Evolutionary conservation across 2,113 vertebrate species (phyloP), one percentile per base, ranked within the genome.

Genomic region (Grammomys dolichurus): DNA sequence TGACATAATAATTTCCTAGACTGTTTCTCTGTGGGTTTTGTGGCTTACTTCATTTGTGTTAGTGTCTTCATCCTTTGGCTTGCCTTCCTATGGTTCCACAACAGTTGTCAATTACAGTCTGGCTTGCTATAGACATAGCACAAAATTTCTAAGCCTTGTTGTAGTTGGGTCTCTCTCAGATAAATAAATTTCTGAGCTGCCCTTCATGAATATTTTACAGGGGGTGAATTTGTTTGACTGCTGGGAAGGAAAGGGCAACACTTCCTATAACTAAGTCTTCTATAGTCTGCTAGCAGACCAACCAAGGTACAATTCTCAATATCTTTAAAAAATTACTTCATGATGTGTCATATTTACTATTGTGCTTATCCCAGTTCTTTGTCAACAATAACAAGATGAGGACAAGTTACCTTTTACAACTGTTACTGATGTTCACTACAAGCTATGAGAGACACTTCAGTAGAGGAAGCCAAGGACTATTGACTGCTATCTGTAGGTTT

Each of bases 331-430:
- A 91, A 33, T 81, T 89, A 93, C 28, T 85, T 58, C 5, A 65
- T 65, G 0, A 56, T 78, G 5, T 36, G 86, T 82, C 7, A 75
- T 65, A 94, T 95, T 92, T 87, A 63, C 70, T 92, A 13, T 54
- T 80, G 40, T 87, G 56, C 58, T 56, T 89, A 90, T 81, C 14
- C 40, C 80, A 1, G 75, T 95, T 95, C 48, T 91, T 36, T 86
- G 13, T 58, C 89, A 95, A 43, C 36, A 84, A 20, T 92, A 46
- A 46, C 40, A 95, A 92, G 24, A 2, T 65, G 65, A 93, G 3
- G 40, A 12, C 20, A 95, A 17, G n/a, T 92, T 10, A 46, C 48
- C 17, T 90, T 95, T 48, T 85, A 40, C 14, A 69, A 16, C 22
- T 88, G 40, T 77, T 85, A 70, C 36, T 70, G 33, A 75, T 70